Evolutionary conservation across 1,140 invertebrate species (phyloP), one percentile per base, ranked within the genome.

Genomic region (Drosophila burlai): DNA sequence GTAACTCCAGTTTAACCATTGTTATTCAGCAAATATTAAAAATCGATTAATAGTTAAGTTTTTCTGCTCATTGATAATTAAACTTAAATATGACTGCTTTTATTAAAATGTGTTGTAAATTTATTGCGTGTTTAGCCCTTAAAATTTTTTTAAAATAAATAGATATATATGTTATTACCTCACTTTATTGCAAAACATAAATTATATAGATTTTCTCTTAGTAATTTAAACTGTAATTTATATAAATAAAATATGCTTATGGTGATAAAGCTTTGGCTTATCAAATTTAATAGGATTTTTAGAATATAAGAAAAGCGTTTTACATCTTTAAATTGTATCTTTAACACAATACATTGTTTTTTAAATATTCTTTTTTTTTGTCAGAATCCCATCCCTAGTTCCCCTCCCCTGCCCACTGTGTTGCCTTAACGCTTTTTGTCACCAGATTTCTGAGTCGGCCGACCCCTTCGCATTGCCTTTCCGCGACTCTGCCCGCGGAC

Each of bases 371-470:
- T 21, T 0, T 24, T 38, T 0, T 31, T 10, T 15, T 3, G 2
- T 16, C 11, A 47, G 4, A n/a, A 24, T 36, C 8, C 24, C 46
- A 59, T 43, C 38, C 6, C 57, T 29, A n/a, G 21, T 29, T 45
- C 9, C n/a, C 29, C 55, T 46, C 11, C 58, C 43, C 42, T 49
- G 16, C 16, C 24, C 10, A 3, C 4, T 42, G 31, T 61, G 45
- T 45, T 52, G 46, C 18, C 34, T 72, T 71, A 81, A 69, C 68
- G 60, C 68, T 83, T 81, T 84, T 81, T 81, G 81, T 77, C 77
- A 73, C 47, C 80, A 63, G 79, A 78, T 84, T 81, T 74, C 54
- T 24, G 47, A 64, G 71, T 31, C 40, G 46, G 38, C 49, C 63
- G 74, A 57, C 52, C 65, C 45, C 50, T 9, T 69, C 58, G 40